Conservation (phyloP, 2,888 invertebrate genomes). For the Cremastinae sp. region DNA sequence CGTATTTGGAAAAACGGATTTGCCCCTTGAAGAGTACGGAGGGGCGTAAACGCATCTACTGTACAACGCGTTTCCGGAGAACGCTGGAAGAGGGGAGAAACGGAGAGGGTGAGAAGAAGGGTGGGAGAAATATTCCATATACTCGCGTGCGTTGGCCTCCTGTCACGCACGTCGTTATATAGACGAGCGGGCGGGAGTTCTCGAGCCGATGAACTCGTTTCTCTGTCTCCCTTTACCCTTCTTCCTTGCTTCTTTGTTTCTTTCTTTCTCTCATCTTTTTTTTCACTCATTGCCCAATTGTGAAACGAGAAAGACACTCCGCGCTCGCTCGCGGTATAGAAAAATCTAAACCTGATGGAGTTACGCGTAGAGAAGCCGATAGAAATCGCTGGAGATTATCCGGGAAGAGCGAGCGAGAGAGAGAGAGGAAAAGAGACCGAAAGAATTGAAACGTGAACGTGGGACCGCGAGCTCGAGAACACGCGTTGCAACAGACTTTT, state of each 20-base stretch:
- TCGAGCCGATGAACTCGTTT: constrained; percentile 46
- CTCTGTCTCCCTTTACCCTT: background rate
- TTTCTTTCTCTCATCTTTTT: constrained; percentile 18
- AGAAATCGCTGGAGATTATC: constrained; percentile 55
- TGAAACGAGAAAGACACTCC: constrained; percentile 49
- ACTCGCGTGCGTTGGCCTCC: constrained; percentile 53
- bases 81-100: constrained; percentile 3
- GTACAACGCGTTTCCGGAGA: constrained; percentile 56
- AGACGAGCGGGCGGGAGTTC: constrained; percentile 39
- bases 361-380: constrained; percentile 36
- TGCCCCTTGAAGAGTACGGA: constrained; percentile 12
- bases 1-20: constrained; percentile 11
- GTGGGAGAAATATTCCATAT: constrained; percentile 15
- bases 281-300: constrained; percentile 54
- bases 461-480: constrained; percentile 44
- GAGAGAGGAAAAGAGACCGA: constrained; percentile 18
- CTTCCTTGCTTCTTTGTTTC: constrained; percentile 1
- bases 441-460: constrained; percentile 57
- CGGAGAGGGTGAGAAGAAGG: too few relatives aligned
- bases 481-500: constrained; percentile 36
- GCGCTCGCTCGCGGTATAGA: constrained; percentile 28
- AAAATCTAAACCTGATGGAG: constrained; percentile 32
- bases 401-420: constrained; percentile 43
- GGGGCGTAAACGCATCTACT: constrained; percentile 34
- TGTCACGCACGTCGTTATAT: constrained; percentile 57